Evolutionary conservation across 2,888 invertebrate species (phyloP).

Genomic region (Drosophila villosipedis): DNA sequence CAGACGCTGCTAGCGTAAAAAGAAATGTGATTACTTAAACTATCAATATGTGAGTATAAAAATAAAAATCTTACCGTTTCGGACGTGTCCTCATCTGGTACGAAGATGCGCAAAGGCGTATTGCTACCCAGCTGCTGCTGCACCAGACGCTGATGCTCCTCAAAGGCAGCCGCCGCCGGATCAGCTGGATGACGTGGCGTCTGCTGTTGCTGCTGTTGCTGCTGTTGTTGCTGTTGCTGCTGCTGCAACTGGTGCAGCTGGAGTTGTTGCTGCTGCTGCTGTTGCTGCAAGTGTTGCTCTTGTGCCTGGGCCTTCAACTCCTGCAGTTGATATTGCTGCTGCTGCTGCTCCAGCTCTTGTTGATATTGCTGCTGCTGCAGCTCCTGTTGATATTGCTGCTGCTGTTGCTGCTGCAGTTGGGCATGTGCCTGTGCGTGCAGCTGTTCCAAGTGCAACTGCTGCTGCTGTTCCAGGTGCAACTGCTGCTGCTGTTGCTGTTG

Average conservation of each 20-base stretch:
- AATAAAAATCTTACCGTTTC: constrained; percentile 62
- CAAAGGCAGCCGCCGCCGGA: constrained; percentile 74
- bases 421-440: constrained; percentile 73
- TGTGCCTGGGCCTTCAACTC: constrained; percentile 58
- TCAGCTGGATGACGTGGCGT: constrained; percentile 57
- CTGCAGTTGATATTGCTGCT: constrained; percentile 62
- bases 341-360: constrained; percentile 44
- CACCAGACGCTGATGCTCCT: constrained; percentile 82
- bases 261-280: constrained; percentile 69
- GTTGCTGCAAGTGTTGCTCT: constrained; percentile 61
- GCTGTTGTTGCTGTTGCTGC: constrained; percentile 71
- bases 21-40: neutral
- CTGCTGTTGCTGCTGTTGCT: constrained; percentile 61
- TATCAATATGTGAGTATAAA: neutral
- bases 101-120: constrained; percentile 86
- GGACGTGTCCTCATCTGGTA: constrained; percentile 85
- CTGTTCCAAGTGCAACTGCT: constrained; percentile 43
- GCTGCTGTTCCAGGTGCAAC: constrained; percentile 62
- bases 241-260: constrained; percentile 54
- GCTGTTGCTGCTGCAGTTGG: constrained; percentile 78
- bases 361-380: constrained; percentile 46
- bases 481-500: constrained; percentile 60
- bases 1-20: constrained; percentile 69
- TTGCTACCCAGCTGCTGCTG: constrained; percentile 82
- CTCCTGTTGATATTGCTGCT: constrained; percentile 67